Conservation (phyloP, 2,113 vertebrate genomes). For the Alosa alosa region DNA sequence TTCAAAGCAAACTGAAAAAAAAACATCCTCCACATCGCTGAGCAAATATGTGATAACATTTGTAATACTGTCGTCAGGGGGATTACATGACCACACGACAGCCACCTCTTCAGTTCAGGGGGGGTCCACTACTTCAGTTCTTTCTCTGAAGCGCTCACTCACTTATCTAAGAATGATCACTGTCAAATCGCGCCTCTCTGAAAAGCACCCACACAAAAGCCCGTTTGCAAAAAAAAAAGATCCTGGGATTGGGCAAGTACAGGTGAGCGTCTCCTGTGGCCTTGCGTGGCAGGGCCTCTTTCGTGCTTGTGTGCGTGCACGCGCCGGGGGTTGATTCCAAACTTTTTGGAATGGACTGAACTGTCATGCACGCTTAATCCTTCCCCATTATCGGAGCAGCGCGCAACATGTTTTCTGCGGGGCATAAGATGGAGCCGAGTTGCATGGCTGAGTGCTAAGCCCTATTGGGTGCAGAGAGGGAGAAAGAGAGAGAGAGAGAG, state of each 20-base stretch:
- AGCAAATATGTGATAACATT: conserved; percentile 40
- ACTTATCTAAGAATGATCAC: conserved; percentile 37
- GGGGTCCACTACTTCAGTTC: neutral
- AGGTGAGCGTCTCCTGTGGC: neutral
- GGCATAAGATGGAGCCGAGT: neutral
- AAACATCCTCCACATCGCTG: neutral
- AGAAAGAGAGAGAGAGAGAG: conserved; percentile 34
- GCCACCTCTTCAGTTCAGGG: conserved; percentile 13
- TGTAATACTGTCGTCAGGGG: conserved; percentile 25
- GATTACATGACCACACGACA: conserved; percentile 22
- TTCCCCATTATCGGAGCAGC: conserved; percentile 48
- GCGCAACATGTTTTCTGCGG: conserved; percentile 46
- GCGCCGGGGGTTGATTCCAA: conserved; percentile 51
- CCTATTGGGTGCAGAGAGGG: conserved; percentile 21
- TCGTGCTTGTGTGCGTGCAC: conserved; percentile 56
- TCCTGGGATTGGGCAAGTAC: neutral
- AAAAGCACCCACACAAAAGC: no score
- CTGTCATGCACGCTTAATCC: conserved; percentile 63
- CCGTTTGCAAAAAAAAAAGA: neutral
- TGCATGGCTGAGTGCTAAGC: neutral
- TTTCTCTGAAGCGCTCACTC: conserved; percentile 33
- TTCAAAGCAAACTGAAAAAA: conserved; percentile 6
- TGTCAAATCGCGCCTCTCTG: neutral
- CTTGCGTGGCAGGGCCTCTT: neutral
- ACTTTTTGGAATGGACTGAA: conserved; percentile 59